phyloP scores from a whole-genome alignment of 1,140 invertebrate genomes.

The Drosophila lowei region DNA sequence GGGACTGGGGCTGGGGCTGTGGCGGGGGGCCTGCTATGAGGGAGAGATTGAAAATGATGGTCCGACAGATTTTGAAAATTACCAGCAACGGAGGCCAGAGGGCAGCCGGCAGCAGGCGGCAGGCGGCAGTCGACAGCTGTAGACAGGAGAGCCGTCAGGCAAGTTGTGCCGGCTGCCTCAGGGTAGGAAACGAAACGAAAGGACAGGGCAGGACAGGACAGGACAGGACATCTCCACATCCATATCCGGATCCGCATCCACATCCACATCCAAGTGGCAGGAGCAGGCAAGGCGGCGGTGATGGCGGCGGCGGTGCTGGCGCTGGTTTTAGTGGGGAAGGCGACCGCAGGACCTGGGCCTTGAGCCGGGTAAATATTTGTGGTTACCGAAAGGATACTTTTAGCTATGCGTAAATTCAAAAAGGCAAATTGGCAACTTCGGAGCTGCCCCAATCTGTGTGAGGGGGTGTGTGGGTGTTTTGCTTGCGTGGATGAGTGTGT shows the following conservation, averaged over 20 bases:
- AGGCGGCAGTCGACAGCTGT: constrained; percentile 4
- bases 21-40: neutral
- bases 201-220: constrained; percentile 18
- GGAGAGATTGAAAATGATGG: constrained; percentile 76
- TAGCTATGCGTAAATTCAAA: constrained; percentile 82
- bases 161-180: constrained; percentile 20
- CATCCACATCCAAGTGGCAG: constrained; percentile 16
- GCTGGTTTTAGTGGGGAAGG: constrained; percentile 14
- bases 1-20: no score
- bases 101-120: constrained; percentile 20
- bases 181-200: neutral
- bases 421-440: constrained; percentile 81
- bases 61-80: constrained; percentile 79
- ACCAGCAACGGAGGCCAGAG: constrained; percentile 28
- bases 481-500: constrained; percentile 12
- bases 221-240: constrained; percentile 44
- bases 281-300: constrained; percentile 19
- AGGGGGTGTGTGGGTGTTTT: constrained; percentile 17
- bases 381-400: constrained; percentile 80
- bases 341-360: constrained; percentile 80
- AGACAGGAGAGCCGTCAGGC: neutral
- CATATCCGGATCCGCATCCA: constrained; percentile 41
- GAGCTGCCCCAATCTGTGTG: constrained; percentile 26
- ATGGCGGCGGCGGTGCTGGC: neutral
- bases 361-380: constrained; percentile 82